Conservation (phyloP, 2,113 vertebrate species). For the Myodes glareolus region DNA sequence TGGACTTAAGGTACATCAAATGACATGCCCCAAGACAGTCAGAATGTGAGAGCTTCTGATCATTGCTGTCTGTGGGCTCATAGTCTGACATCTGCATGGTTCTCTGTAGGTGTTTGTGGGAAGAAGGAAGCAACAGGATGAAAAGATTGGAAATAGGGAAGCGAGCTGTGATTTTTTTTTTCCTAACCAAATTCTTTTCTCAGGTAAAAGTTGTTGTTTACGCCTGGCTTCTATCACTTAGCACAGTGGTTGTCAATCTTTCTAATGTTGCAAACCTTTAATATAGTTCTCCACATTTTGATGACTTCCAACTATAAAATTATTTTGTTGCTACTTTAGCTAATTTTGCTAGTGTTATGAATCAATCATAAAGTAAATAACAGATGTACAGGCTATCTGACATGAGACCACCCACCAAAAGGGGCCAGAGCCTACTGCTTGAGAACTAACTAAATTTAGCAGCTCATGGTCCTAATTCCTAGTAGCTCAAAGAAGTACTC, state of each 20-base stretch:
- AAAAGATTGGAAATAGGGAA: not conserved
- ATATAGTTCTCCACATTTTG: not conserved
- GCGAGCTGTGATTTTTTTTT: conserved; percentile 17
- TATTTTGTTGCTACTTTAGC: not conserved
- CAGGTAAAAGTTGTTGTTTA: not conserved
- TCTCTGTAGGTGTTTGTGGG: not conserved
- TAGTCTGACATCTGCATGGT: not conserved
- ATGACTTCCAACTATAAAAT: not conserved
- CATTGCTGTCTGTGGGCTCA: not conserved
- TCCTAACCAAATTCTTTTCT: not conserved
- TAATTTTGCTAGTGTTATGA: not conserved
- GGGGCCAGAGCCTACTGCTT: too few species aligned
- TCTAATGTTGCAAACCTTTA: not conserved
- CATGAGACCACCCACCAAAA: not conserved
- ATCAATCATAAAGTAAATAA: not conserved
- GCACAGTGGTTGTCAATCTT: not conserved
- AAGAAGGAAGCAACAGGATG: conserved; percentile 29
- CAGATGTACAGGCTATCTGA: not conserved
- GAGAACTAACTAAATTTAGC: not conserved
- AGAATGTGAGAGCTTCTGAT: not conserved
- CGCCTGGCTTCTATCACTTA: not conserved
- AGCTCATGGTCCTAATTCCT: not conserved
- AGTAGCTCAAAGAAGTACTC: not conserved
- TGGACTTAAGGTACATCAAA: not conserved
- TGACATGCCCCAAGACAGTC: too few species aligned